These are phyloP conservation scores for Drosophila barbarae DNA, from an alignment of 2,888 invertebrate species.

Conservation along the genomic window DNA sequence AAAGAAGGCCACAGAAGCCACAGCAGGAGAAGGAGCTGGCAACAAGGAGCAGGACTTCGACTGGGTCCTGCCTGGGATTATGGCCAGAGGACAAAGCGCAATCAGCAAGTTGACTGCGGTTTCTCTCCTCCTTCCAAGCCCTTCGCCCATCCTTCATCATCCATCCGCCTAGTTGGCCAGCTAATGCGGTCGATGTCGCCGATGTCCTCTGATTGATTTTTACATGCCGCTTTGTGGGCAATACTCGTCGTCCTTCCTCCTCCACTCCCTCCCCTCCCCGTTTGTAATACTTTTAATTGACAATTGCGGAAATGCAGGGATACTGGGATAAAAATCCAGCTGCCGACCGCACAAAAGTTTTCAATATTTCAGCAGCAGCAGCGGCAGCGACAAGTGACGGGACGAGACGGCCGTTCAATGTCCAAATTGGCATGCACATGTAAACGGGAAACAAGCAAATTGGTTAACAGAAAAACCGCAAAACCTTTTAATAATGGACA, in stretches of 20 bases:
- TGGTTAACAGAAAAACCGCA: constrained; percentile 69
- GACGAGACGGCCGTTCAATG: constrained; percentile 43
- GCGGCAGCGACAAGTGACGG: constrained; percentile 19
- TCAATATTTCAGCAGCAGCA: constrained; percentile 47
- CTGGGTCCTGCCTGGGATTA: constrained; percentile 33
- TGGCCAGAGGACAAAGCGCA: constrained; percentile 53
- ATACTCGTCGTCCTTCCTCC: constrained; percentile 1
- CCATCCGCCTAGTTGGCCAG: constrained; percentile 53
- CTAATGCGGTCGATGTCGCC: constrained; percentile 68
- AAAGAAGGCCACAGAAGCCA: constrained; percentile 51
- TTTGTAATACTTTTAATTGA: constrained; percentile 71
- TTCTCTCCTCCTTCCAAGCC: constrained; percentile 19
- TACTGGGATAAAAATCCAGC: constrained; percentile 39
- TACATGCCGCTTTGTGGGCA: constrained; percentile 32
- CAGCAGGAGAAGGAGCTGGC: no score
- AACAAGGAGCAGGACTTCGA: constrained; percentile 20
- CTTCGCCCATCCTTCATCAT: background rate
- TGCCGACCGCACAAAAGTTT: constrained; percentile 64
- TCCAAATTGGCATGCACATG: constrained; percentile 50
- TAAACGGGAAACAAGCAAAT: constrained; percentile 62
- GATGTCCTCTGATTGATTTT: constrained; percentile 60
- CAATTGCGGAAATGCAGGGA: constrained; percentile 70
- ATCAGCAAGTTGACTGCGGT: constrained; percentile 64
- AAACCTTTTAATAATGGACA: constrained; percentile 68
- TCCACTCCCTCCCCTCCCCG: constrained; percentile 1